Evolutionary conservation across 2,888 invertebrate species (phyloP).

Genomic region (Spicauda simplicius): DNA sequence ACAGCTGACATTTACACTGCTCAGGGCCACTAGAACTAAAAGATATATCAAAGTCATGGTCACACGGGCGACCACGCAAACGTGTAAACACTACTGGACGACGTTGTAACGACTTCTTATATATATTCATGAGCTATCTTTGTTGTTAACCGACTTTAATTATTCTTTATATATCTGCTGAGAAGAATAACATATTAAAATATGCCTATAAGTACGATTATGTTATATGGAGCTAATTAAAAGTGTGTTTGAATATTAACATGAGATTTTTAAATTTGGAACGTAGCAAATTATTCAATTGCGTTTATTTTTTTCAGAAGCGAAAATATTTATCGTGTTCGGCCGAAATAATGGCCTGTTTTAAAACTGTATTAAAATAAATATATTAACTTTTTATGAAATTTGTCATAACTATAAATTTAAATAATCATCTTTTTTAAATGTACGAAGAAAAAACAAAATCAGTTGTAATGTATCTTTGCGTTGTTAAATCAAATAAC

Average conservation of each 20-base stretch:
- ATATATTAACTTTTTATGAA: too few relatives aligned
- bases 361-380: too few relatives aligned
- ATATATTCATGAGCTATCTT: slow-evolving; percentile 64
- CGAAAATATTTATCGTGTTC: neutral
- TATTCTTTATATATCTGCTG: slow-evolving; percentile 34
- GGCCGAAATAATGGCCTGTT: too few relatives aligned
- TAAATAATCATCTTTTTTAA: neutral
- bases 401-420: too few relatives aligned
- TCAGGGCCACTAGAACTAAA: slow-evolving; percentile 60
- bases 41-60: slow-evolving; percentile 74
- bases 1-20: slow-evolving; percentile 62
- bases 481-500: neutral
- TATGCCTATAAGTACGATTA: neutral
- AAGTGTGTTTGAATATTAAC: too few relatives aligned
- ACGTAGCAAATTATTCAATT: neutral
- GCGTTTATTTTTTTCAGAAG: neutral
- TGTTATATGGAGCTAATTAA: neutral
- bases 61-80: slow-evolving; percentile 65
- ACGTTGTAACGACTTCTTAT: slow-evolving; percentile 57
- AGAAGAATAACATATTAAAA: neutral
- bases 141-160: slow-evolving; percentile 39
- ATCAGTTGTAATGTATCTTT: neutral
- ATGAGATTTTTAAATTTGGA: slow-evolving; percentile 4
- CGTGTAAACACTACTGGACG: slow-evolving; percentile 54
- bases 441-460: neutral